Evolutionary conservation across 2,888 invertebrate genomes (phyloP).

Genomic region (Watsonalla cultraria): DNA sequence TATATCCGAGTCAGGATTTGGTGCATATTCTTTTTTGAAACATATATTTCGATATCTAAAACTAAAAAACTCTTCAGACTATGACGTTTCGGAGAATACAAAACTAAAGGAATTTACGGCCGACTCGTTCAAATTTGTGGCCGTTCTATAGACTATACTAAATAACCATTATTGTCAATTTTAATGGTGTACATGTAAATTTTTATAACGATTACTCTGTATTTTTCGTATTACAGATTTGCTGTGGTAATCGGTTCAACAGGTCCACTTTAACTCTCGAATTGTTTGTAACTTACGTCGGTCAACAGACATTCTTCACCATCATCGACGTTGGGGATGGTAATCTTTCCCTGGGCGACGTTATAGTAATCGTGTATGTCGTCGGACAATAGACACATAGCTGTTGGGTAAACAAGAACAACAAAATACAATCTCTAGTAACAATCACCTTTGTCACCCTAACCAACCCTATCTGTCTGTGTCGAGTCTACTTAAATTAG

Average conservation of each 20-base stretch:
- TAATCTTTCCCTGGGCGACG: constrained; percentile 97
- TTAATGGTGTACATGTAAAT: constrained; percentile 25
- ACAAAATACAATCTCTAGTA: constrained; percentile 21
- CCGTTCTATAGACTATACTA: constrained; percentile 8
- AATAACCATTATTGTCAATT: constrained; percentile 34
- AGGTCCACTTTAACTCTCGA: constrained; percentile 16
- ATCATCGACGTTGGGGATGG: constrained; percentile 97
- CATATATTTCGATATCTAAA: constrained; percentile 19
- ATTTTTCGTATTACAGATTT: constrained; percentile 22
- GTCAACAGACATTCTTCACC: constrained; percentile 93
- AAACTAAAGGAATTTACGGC: background rate
- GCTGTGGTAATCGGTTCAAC: constrained; percentile 19
- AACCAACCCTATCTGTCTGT: constrained; percentile 37
- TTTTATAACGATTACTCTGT: constrained; percentile 10
- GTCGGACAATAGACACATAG: constrained; percentile 87
- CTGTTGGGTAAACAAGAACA: constrained; percentile 77
- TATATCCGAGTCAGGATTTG: constrained; percentile 17
- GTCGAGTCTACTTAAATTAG: constrained; percentile 46
- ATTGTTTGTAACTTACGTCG: constrained; percentile 86
- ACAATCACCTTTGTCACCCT: constrained; percentile 23
- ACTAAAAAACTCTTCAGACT: background rate
- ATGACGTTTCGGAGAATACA: background rate
- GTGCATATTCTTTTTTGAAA: constrained; percentile 17
- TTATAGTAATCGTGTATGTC: constrained; percentile 96
- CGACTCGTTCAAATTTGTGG: background rate